Evolutionary conservation across 2,113 vertebrate species (phyloP).

Genomic region (Rhinolophus sinicus): DNA sequence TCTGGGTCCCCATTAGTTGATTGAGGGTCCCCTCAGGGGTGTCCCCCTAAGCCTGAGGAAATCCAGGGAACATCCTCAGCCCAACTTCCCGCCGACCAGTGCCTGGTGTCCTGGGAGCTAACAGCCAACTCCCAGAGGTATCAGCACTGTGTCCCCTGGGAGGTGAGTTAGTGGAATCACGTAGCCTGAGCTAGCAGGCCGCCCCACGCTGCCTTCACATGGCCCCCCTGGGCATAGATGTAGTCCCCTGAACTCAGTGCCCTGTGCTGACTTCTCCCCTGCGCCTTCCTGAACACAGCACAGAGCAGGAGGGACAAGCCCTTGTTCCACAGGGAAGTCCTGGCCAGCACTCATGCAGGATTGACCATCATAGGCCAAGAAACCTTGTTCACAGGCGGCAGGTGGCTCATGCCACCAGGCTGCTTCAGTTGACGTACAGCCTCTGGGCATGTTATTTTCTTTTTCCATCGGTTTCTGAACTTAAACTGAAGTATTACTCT

Average conservation of each 20-base stretch:
- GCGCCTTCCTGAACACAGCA: not conserved
- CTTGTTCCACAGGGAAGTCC: not conserved
- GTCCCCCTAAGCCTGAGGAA: not conserved
- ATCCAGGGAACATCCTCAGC: not conserved
- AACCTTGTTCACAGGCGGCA: not conserved
- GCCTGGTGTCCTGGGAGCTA: not conserved
- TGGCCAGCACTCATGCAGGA: too few relatives aligned
- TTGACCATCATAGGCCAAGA: not conserved
- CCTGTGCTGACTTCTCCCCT: not conserved
- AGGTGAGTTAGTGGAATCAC: fast-evolving
- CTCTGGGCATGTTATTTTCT: not conserved
- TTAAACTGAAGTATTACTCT: conserved; percentile 49
- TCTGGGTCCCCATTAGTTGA: not conserved
- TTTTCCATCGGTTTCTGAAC: conserved; percentile 40
- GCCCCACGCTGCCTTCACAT: fast-evolving
- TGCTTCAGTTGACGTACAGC: not conserved
- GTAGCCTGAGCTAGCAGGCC: too few relatives aligned
- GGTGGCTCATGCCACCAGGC: not conserved
- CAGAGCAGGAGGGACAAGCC: not conserved
- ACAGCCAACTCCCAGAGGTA: too few relatives aligned
- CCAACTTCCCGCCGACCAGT: not conserved
- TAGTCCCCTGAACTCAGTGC: not conserved
- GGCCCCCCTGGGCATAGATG: not conserved
- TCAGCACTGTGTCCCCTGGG: not conserved
- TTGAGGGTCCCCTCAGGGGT: fast-evolving